Evolutionary conservation across 2,888 invertebrate species (phyloP), one percentile per base, ranked within the genome.

Genomic region (Cordilura impudica): DNA sequence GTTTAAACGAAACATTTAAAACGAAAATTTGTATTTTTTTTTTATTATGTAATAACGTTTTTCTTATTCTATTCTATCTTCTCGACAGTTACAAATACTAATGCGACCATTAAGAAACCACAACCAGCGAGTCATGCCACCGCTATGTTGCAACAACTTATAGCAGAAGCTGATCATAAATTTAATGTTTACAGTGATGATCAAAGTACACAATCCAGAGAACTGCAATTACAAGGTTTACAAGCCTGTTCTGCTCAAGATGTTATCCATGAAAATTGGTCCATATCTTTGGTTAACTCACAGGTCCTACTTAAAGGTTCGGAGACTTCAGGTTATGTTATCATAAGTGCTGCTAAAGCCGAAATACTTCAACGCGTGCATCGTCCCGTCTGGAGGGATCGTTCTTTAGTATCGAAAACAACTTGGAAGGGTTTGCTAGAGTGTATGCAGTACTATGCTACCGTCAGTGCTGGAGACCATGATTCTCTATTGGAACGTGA

Each of bases 371-470:
- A 98, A 89, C 92, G 96, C 67, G 92, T 95, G 45, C 97, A 97
- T 89, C 93, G 95, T 67, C 97, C 98, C 0, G 95, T 96, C 0
- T 97, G 97, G 97, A 93, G 94, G 70, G 94, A 96, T 84, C 91
- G 95, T 61, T 95, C 96, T 8, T 91, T 97, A 2, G 95, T 97
- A n/a, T 94, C 96, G 29, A 99, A 99, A 90, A 95, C 96, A 0
- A 97, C 98, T 0, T 99, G 99, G 98, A 94, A 96, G 81, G 98
- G 98, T 18, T 94, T 96, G 65, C 91, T 99, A 10, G 96, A 97
- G 87, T 98, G 98, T 90, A 98, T 99, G 97, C 99, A 99, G 93
- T 99, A 99, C 91, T 99, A 99, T 91, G 99, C 99, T 10, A 99
- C 99, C 7, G 98, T 99, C 56, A 95, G 95, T 88, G 96, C 96